Evolutionary conservation across 2,113 vertebrate species (phyloP).

Genomic region (Hemiscyllium ocellatum): DNA sequence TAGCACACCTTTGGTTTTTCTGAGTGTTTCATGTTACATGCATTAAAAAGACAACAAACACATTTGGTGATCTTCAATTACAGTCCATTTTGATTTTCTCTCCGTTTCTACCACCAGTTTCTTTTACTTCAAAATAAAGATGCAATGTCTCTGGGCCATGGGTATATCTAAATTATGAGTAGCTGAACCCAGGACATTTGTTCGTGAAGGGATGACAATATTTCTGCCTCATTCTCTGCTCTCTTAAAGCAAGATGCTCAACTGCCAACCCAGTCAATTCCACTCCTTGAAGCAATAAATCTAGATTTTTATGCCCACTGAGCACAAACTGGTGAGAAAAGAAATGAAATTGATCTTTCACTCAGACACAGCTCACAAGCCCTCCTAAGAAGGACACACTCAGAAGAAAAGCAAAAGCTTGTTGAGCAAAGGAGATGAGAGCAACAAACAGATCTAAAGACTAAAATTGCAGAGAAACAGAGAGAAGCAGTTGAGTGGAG

Average conservation of each 20-base stretch:
- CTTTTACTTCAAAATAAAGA: not conserved
- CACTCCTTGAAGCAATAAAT: not conserved
- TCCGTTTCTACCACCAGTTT: not conserved
- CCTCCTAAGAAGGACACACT: not conserved
- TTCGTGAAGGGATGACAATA: not conserved
- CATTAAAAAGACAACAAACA: not conserved
- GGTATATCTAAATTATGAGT: not conserved
- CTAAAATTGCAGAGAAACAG: not conserved
- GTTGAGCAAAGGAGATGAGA: too few relatives aligned
- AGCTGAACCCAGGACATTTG: not conserved
- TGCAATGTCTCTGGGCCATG: not conserved
- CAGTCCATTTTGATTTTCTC: not conserved
- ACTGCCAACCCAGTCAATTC: not conserved
- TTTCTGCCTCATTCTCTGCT: not conserved
- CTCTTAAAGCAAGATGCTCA: not conserved
- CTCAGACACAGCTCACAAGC: not conserved
- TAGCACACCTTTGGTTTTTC: not conserved
- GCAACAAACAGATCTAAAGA: not conserved
- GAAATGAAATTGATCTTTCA: not conserved
- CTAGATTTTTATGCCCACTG: not conserved
- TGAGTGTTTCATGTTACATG: not conserved
- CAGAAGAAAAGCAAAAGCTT: not conserved
- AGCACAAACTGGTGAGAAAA: not conserved
- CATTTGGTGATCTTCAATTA: not conserved
- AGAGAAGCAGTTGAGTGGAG: not conserved